Evolutionary conservation across 2,797 vertebrate species (phyloP), one percentile per base, ranked within the genome.

Genomic region (Mus caroli): DNA sequence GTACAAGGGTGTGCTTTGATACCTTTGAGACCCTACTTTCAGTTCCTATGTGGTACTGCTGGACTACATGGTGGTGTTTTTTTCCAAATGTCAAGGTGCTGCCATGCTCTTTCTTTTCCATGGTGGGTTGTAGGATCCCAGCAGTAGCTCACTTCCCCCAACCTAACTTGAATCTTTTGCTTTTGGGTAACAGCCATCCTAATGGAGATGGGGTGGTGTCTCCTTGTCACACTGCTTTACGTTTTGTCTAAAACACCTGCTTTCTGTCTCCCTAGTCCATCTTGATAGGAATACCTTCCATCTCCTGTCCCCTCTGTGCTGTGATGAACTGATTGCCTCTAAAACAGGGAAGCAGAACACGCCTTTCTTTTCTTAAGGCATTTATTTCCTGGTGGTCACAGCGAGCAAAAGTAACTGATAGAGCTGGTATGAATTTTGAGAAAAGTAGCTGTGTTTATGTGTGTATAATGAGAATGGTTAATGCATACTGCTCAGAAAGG

Each of bases 31-130:
- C 46, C n/a, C 46, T 69, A 28, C n/a, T 83, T 71, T 91, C 52
- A 43, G 12, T 96, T 64, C 24, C 85, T 94, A 91, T 77, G 6
- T 76, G 54, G 82, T 82, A 40, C 64, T 91, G 67, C 31, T 88
- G 31, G 43, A 31, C 89, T 24, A 60, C 58, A 34, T n/a, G 24
- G 14, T 56, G 71, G 75, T 76, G 75, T 52, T 80, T 73, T 31
- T 90, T 84, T 83, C 73, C 9, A 50, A 28, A 75, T 76, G 64
- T 91, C 62, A 54, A 50, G 28, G 12, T 75, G 15, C 12, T 11
- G 14, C 22, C 24, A 54, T n/a, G 75, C 17, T 26, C 34, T 76
- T 91, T 77, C 83, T 46, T 46, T 46, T 46, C 62, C 14, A 12
- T 10, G 54, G 67, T 50, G 28, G 12, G 79, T 90, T 67, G 50